A percentile compares a stretch with the other conserved stretches of the same genome.
These are phyloP conservation scores for Palythoa grandis DNA, from an alignment of 92 coral and sea anemone genomes.

Conservation along the genomic window DNA sequence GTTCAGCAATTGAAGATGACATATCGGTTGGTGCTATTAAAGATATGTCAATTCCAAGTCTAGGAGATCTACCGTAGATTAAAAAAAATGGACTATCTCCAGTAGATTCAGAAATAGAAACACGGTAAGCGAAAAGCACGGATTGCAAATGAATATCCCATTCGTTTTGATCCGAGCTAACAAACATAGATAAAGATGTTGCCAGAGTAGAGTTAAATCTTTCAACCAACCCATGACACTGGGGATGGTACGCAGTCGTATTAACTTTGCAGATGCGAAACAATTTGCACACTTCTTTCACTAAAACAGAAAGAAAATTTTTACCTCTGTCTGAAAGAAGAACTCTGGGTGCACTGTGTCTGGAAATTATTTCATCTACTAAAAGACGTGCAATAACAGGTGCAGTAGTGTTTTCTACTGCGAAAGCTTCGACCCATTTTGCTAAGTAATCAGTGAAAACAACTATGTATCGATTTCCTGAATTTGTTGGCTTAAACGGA, in stretches of 20 bases:
- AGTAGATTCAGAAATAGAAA: slow-evolving; percentile 38
- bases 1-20: slow-evolving; percentile 7
- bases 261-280: slow-evolving; percentile 48
- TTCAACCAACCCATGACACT: slow-evolving; percentile 42
- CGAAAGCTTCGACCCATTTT: slow-evolving; percentile 75
- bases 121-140: slow-evolving; percentile 44
- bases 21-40: neutral
- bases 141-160: slow-evolving; percentile 53
- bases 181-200: slow-evolving; percentile 41
- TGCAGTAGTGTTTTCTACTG: slow-evolving; percentile 57
- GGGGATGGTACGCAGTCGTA: slow-evolving; percentile 52
- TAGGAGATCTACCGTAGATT: slow-evolving; percentile 17
- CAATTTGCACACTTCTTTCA: slow-evolving; percentile 64
- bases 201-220: slow-evolving; percentile 34
- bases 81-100: slow-evolving; percentile 41
- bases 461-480: slow-evolving; percentile 65
- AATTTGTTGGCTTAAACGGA: slow-evolving; percentile 57
- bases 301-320: slow-evolving; percentile 56
- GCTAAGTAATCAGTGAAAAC: slow-evolving; percentile 67
- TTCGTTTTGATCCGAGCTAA: slow-evolving; percentile 47
- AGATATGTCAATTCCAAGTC: neutral
- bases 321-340: slow-evolving; percentile 68
- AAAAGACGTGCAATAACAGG: slow-evolving; percentile 55
- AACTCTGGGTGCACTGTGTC: slow-evolving; percentile 59
- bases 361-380: slow-evolving; percentile 53